Base-by-base conservation (phyloP, 2,888 invertebrate species). In the Reticulitermes lucifugus region DNA sequence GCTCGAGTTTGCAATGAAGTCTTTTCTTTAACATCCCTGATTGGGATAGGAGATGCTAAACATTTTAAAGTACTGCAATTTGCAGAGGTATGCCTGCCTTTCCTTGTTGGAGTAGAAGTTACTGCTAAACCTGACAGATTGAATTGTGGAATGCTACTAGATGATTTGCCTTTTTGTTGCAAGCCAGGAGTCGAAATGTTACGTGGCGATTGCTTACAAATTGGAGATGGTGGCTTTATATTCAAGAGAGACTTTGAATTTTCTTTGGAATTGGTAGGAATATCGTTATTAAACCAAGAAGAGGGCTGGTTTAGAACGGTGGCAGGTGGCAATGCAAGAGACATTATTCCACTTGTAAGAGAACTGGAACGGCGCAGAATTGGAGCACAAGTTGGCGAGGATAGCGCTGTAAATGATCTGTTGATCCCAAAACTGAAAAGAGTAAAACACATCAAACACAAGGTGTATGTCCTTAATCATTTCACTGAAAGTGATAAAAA, bases 31-130 rank as follows among this genome's bases (percentile, higher is more conserved):
- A 6, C 22, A 46, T 18, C n/a, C 46, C 14, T 46, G 21, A 43
- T n/a, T 22, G 77, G 12, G 14, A 77, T 77, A n/a, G 77, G 77
- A n/a, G 77, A 77, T 77, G 77, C 35, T 46, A 77, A 18, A 22
- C n/a, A 12, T 46, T 25, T 46, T n/a, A 21, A 22, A 46, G 25
- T 14, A 46, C n/a, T 46, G 18, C 6, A 7, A 43, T 21, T 46
- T 43, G 77, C 21, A 21, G 46, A 18, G 0, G 65, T 10, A 65
- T 10, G n/a, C 4, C 25, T 65, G 25, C 9, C 65, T n/a, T 46
- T 77, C 46, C 77, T 77, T 46, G 77, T n/a, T 41, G 77, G 77
- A 77, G 77, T 77, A 3, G 77, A 77, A 22, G 77, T 77, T 21
- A 43, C 77, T 10, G 41, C 46, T n/a, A 77, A 46, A n/a, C 77